Conservation (phyloP, 2,797 vertebrate genomes). For the Hipposideros larvatus region DNA sequence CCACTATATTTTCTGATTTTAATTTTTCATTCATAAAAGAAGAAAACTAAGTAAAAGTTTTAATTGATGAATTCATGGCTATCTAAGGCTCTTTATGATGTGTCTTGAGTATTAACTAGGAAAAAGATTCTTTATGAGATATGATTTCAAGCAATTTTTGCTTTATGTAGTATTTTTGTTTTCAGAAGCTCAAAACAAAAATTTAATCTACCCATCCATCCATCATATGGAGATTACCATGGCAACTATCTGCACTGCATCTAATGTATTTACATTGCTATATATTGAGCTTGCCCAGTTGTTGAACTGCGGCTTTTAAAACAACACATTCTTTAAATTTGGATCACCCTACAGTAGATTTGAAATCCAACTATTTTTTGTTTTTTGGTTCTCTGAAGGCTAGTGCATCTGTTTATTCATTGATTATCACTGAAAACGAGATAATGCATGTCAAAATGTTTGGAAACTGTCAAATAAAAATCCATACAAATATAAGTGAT, state of each 20-base stretch:
- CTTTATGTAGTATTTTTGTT: constrained; percentile 65
- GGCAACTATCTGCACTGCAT: constrained; percentile 35
- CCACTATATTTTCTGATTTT: constrained; percentile 3
- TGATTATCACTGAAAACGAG: constrained; percentile 59
- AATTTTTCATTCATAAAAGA: constrained; percentile 24
- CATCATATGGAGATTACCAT: constrained; percentile 66
- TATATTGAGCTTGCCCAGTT: constrained; percentile 56
- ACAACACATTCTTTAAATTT: constrained; percentile 63
- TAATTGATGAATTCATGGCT: constrained; percentile 11
- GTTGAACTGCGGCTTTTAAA: constrained; percentile 67
- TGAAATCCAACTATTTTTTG: constrained; percentile 34
- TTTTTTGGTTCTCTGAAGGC: neutral
- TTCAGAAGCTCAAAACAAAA: constrained; percentile 69
- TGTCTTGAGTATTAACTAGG: neutral
- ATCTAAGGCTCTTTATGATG: neutral
- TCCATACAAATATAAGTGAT: constrained; percentile 24
- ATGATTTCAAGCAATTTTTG: constrained; percentile 58
- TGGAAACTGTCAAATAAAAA: constrained; percentile 65
- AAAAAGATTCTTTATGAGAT: constrained; percentile 37
- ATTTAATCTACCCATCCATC: constrained; percentile 59
- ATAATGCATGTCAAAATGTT: constrained; percentile 55
- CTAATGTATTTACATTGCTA: constrained; percentile 59
- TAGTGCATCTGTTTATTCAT: constrained; percentile 49
- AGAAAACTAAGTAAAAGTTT: constrained; percentile 32
- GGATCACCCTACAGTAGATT: neutral